Evolutionary conservation across 2,113 vertebrate species (phyloP).

Genomic region (Myrmecobius fasciatus): DNA sequence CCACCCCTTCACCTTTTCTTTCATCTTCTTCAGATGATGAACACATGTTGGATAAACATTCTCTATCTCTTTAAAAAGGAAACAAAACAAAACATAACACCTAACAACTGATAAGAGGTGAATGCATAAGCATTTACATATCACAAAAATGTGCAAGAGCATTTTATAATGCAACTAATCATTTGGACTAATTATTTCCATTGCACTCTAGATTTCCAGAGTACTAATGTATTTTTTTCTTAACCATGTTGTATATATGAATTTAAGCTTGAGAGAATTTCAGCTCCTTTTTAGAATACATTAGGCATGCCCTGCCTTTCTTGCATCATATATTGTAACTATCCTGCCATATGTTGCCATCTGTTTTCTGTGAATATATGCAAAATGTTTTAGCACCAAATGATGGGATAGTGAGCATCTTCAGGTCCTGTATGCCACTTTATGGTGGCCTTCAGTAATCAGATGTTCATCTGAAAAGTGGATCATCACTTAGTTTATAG

Average conservation of each 20-base stretch:
- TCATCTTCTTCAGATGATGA: not conserved
- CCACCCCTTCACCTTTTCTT: not conserved
- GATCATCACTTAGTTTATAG: not conserved
- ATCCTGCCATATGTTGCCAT: not conserved
- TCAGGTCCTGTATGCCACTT: not conserved
- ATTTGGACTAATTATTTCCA: not conserved
- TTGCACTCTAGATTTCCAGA: not conserved
- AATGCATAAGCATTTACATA: not conserved
- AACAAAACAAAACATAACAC: not conserved
- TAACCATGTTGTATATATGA: not conserved
- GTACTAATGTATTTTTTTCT: not conserved
- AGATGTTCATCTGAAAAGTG: not conserved
- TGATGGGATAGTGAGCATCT: not conserved
- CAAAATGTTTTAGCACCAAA: not conserved
- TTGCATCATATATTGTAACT: not conserved
- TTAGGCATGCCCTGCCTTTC: not conserved
- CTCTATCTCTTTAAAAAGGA: not conserved
- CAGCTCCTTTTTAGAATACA: not conserved
- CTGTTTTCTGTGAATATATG: not conserved
- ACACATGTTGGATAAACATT: not conserved
- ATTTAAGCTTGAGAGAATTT: not conserved
- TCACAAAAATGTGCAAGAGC: not conserved
- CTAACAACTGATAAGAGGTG: not conserved
- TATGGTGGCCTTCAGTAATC: not conserved
- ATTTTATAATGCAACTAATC: not conserved